Conservation (phyloP, 2,888 invertebrate genomes). For the Carpatolechia fugitivella region DNA sequence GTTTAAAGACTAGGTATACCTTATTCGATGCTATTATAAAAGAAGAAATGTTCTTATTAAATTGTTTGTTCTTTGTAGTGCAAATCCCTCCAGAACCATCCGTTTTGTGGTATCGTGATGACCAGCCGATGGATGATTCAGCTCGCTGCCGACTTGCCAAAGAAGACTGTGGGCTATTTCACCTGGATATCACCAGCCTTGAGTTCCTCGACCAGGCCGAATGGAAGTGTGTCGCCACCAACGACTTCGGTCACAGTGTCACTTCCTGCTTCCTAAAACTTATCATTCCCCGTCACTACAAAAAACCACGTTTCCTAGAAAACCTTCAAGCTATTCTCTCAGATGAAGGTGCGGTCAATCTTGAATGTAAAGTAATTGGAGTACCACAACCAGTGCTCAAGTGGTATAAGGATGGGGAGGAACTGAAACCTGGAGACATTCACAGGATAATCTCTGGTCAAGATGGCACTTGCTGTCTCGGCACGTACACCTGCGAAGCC, state of each 20-base stretch:
- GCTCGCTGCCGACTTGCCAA: conserved; percentile 83
- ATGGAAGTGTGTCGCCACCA: conserved; percentile 94
- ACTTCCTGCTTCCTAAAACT: conserved; percentile 92
- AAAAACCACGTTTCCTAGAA: conserved; percentile 92
- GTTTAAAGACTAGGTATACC: too few relatives aligned
- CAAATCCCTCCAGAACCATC: conserved; percentile 89
- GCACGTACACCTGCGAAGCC: conserved; percentile 94
- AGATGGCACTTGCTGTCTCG: conserved; percentile 93
- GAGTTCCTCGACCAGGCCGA: conserved; percentile 93
- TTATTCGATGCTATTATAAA: too few relatives aligned
- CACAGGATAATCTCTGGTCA: conserved; percentile 94
- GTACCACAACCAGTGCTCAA: conserved; percentile 93
- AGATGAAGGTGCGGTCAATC: conserved; percentile 93
- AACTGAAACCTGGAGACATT: conserved; percentile 93
- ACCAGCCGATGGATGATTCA: conserved; percentile 84
- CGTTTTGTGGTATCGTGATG: conserved; percentile 93
- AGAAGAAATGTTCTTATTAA: too few relatives aligned
- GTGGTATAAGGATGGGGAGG: conserved; percentile 95
- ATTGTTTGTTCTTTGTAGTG: conserved; percentile 67
- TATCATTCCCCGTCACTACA: conserved; percentile 91
- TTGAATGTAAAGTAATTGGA: conserved; percentile 95
- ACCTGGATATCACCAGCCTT: conserved; percentile 84
- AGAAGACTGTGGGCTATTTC: conserved; percentile 85
- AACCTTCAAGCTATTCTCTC: conserved; percentile 90
- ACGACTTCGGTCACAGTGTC: conserved; percentile 93